phyloP scores from a whole-genome alignment of 2,888 invertebrate genomes.

The Eurytoma adleriae region DNA sequence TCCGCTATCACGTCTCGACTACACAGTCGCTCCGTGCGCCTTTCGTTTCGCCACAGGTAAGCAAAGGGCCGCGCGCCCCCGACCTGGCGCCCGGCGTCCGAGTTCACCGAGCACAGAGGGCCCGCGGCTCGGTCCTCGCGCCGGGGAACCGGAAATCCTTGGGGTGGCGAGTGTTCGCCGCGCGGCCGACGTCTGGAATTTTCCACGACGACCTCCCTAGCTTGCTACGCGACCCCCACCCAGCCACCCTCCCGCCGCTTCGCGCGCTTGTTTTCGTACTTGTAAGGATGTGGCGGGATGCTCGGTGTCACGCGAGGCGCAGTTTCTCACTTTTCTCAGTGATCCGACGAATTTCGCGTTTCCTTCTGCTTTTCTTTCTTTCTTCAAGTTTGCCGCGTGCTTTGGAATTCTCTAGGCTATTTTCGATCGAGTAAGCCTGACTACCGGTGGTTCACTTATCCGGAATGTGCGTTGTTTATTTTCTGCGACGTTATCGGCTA shows the following conservation, averaged over 20 bases:
- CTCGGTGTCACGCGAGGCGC: not conserved
- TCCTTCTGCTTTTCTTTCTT: not conserved
- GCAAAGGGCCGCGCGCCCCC: not conserved
- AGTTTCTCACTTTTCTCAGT: not conserved
- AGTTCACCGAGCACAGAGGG: too few relatives aligned
- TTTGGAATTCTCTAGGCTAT: not conserved
- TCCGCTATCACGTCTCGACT: not conserved
- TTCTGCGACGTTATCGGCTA: not conserved
- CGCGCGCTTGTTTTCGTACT: not conserved
- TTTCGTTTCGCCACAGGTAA: not conserved
- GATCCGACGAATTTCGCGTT: not conserved
- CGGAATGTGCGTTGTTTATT: conserved; percentile 1
- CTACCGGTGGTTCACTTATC: not conserved
- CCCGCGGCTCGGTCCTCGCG: too few relatives aligned
- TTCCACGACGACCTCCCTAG: not conserved
- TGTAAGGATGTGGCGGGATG: not conserved
- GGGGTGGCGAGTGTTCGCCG: not conserved
- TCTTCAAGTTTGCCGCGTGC: not conserved
- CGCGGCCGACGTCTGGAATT: not conserved
- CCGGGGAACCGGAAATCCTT: too few relatives aligned
- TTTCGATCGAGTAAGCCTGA: not conserved
- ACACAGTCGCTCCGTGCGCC: not conserved
- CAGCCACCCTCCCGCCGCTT: not conserved
- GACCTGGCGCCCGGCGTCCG: too few relatives aligned
- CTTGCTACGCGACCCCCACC: not conserved